Base-by-base conservation (phyloP, 2,113 vertebrate species). In the Eulemur macaco region DNA sequence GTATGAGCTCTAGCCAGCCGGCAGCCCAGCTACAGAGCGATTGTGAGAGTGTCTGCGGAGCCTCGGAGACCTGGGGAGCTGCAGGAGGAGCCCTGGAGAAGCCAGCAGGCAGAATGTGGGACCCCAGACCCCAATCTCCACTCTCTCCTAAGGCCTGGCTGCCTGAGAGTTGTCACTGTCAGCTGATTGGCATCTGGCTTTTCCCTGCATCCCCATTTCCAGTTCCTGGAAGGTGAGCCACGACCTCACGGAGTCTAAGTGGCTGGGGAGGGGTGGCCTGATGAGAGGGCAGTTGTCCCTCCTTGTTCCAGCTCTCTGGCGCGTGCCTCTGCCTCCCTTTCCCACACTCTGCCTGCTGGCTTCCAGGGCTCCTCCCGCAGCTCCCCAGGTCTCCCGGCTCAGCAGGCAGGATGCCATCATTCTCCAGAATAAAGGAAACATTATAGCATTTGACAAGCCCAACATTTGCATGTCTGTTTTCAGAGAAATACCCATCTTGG, bases 321-420 rank as follows among this genome's bases (percentile, higher is more conserved):
- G 97, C 98, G 99, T 99, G 99, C 99, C 99, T 99, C 97, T 87
- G 98, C 98, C 92, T 97, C 98, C 99, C 98, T 99, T 99, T 99
- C 99, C 99, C 99, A 99, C 99, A 99, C 98, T 98, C 98, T 98
- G 98, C 98, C 98, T 98, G 98, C 99, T 98, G 98, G 97, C 95
- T 98, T 97, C 98, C 98, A 98, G 98, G 98, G 96, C 98, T 97
- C 97, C 96, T 82, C 98, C 98, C 98, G 94, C 94, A 98, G 98
- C 98, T 98, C 97, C 98, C 99, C 99, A 98, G 98, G 98, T 98
- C 98, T 98, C 98, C 97, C 98, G n/a, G 98, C 99, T 99, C 99
- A 98, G 99, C 98, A 98, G 98, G 98, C 99, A 98, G 56, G 29
- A 31, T 98, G 98, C 99, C 99, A 99, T 98, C 98, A 98, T 98